Evolutionary conservation across 1,140 invertebrate genomes (phyloP), one percentile per base, ranked within the genome.

Genomic region (Linepithema humile): DNA sequence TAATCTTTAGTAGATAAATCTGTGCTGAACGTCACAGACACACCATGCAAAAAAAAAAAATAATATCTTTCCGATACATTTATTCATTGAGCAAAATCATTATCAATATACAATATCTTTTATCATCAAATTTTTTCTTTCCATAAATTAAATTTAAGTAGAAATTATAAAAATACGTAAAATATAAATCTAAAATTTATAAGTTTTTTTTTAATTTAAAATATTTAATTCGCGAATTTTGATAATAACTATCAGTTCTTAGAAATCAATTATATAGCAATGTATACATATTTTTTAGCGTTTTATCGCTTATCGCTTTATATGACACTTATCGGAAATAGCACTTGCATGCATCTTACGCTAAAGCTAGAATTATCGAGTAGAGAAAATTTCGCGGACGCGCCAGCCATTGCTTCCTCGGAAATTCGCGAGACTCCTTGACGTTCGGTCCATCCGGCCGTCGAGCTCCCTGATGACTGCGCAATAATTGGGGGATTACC

Each of bases 401-500:
- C 20, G 62, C 10, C 62, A 12, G 38, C 48, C 23, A 26, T 78
- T n/a, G 40, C 10, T 50, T 53, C 15, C 32, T 20, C 75, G 75
- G 75, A 78, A 78, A 69, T 69, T 78, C 12, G 65, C 64, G 75
- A 80, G 75, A 69, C 75, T 80, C 50, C 26, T 55, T 62, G 2
- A 67, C 17, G 60, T 77, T 62, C 64, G 50, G 55, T 38, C 20
- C 32, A 70, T 48, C 64, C 64, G 55, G 38, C 48, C 35, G 26
- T n/a, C 20, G 20, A 23, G 48, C 48, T 80, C 75, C 64, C 75
- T 26, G 64, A 80, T 80, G 75, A 80, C 75, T 70, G n/a, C 50
- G 48, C 64, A 80, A 80, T 80, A 80, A 80, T 80, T 80, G 75
- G 75, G 15, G 64, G 64, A 80, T 80, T 80, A 69, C 75, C 64